Percentiles rank a stretch among this genome's conserved stretches.
These are phyloP conservation scores for Rhagium mordax DNA, from an alignment of 2,888 invertebrate genomes.

Conservation along the genomic window DNA sequence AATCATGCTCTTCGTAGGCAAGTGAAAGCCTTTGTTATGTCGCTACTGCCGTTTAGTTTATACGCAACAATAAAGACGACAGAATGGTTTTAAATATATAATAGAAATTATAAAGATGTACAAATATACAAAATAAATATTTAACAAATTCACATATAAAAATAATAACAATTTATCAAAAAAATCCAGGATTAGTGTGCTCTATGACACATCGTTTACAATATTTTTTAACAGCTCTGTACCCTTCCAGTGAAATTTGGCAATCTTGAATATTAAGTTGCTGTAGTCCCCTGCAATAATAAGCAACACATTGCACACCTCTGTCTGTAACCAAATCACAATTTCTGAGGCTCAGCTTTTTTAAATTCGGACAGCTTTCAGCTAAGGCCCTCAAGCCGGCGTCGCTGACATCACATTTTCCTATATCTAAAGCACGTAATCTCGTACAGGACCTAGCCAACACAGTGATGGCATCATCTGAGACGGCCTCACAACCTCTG, in stretches of 20 bases:
- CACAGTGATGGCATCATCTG: conserved; percentile 92
- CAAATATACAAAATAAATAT: conserved; percentile 54
- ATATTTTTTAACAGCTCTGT: conserved; percentile 92
- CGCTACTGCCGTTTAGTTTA: too few species aligned
- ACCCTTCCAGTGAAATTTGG: conserved; percentile 90
- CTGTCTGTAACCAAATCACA: conserved; percentile 94
- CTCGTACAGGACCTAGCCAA: conserved; percentile 89
- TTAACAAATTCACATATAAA: conserved; percentile 48
- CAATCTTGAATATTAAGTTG: conserved; percentile 96
- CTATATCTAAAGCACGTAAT: conserved; percentile 89
- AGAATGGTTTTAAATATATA: conserved; percentile 29
- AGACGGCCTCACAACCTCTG: conserved; percentile 93
- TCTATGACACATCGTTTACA: conserved; percentile 95
- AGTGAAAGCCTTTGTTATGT: too few species aligned
- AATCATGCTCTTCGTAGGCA: too few species aligned
- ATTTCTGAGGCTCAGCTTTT: conserved; percentile 90
- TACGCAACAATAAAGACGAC: too few species aligned
- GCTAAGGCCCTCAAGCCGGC: conserved; percentile 89
- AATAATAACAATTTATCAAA: conserved; percentile 70
- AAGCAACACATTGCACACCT: conserved; percentile 90
- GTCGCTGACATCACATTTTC: conserved; percentile 95
- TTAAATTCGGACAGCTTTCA: conserved; percentile 91
- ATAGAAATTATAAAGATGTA: conserved; percentile 53
- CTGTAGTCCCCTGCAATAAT: conserved; percentile 90
- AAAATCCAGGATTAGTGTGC: conserved; percentile 96